Conservation (phyloP, 2,888 invertebrate genomes). For the Deroplatys truncata region DNA sequence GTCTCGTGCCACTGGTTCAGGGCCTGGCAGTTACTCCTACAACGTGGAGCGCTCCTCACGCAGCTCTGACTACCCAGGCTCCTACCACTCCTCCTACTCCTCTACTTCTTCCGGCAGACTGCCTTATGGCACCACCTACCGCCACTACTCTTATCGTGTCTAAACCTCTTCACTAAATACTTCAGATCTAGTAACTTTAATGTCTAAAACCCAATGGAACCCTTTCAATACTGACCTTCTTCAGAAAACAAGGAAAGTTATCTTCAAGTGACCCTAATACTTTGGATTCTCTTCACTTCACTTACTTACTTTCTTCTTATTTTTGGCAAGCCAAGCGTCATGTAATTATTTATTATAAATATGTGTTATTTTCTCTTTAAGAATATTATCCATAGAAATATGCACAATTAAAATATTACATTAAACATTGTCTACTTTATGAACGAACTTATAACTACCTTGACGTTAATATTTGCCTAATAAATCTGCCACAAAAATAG, state of each 20-base stretch:
- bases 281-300: too few species aligned
- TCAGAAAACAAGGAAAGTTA: too few species aligned
- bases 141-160: slow-evolving; percentile 83
- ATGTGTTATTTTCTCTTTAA: too few species aligned
- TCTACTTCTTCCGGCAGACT: slow-evolving; percentile 73
- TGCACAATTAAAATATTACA: too few species aligned
- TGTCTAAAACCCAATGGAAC: too few species aligned
- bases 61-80: slow-evolving; percentile 70
- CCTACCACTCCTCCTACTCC: slow-evolving; percentile 74
- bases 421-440: too few species aligned
- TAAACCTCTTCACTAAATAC: background rate
- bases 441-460: too few species aligned
- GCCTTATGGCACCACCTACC: slow-evolving; percentile 77
- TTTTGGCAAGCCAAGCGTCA: background rate
- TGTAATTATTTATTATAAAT: background rate
- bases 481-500: too few species aligned
- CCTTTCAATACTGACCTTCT: too few species aligned
- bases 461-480: too few species aligned
- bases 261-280: background rate
- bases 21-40: slow-evolving; percentile 69
- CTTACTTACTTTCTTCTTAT: background rate
- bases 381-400: too few species aligned
- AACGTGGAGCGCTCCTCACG: slow-evolving; percentile 63
- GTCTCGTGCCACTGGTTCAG: slow-evolving; percentile 60
- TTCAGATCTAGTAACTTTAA: background rate